phyloP scores from a whole-genome alignment of 2,113 vertebrate species.

The Grallaria varia region DNA sequence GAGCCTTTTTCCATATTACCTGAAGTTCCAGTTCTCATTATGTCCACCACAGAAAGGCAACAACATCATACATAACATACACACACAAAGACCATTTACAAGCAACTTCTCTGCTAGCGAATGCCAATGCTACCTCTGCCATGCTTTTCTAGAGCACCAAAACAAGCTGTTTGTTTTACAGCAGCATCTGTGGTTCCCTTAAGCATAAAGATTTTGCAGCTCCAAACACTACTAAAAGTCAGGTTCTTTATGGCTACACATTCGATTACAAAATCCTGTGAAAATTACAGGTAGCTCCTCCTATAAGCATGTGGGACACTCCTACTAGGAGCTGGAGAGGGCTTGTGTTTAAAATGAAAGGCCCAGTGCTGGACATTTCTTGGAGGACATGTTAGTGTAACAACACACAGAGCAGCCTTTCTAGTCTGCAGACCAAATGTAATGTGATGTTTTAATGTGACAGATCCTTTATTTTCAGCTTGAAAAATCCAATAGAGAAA shows the following conservation, averaged over 20 bases:
- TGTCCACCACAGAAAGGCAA: background rate
- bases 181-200: fast-evolving
- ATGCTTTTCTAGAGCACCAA: background rate
- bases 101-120: background rate
- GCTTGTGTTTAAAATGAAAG: background rate
- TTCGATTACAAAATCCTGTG: background rate
- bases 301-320: background rate
- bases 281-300: background rate
- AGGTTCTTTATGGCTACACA: background rate
- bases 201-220: background rate
- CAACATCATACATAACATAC: fast-evolving
- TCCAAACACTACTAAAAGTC: background rate
- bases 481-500: background rate
- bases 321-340: background rate
- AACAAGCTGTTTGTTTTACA: background rate
- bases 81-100: background rate
- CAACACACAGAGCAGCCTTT: background rate
- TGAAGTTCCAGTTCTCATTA: background rate
- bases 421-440: background rate
- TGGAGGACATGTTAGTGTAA: background rate
- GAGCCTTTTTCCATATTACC: background rate
- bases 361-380: background rate
- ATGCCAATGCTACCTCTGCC: background rate
- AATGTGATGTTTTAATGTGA: background rate
- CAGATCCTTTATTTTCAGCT: background rate